A percentile compares a stretch with the other conserved stretches of the same genome.
These are phyloP conservation scores for Montipora foliosa DNA, from an alignment of 64 coral and sea anemone genomes.

Conservation along the genomic window DNA sequence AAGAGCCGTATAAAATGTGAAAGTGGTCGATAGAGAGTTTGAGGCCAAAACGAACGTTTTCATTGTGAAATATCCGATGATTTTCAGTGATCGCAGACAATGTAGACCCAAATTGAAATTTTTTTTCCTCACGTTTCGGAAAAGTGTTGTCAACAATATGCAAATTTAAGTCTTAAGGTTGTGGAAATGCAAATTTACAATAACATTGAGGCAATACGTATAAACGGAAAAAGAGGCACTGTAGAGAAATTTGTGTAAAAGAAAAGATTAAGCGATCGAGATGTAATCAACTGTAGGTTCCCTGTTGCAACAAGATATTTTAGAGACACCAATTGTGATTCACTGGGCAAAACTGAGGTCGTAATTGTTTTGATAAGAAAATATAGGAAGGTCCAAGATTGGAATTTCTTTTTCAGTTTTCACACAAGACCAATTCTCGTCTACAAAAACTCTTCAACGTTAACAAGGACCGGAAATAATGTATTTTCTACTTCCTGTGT, in stretches of 20 bases:
- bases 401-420: not conserved
- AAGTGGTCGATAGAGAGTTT: not conserved
- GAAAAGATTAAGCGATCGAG: slow-evolving; percentile 48
- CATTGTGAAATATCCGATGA: not conserved
- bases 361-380: not conserved
- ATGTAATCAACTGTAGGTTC: slow-evolving; percentile 21
- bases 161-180: slow-evolving; percentile 22
- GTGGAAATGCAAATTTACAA: slow-evolving; percentile 49
- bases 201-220: not conserved
- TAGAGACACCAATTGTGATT: slow-evolving; percentile 7
- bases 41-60: not conserved
- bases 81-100: not conserved
- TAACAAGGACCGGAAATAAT: slow-evolving; percentile 58
- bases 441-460: not conserved
- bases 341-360: not conserved
- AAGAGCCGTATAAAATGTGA: slow-evolving; percentile 1
- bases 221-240: not conserved
- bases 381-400: not conserved
- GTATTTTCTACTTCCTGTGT: slow-evolving; percentile 31
- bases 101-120: not conserved
- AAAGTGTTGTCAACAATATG: slow-evolving; percentile 32
- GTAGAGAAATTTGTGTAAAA: not conserved
- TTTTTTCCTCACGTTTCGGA: slow-evolving; percentile 34
- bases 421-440: not conserved
- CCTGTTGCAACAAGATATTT: not conserved